Conservation (phyloP, 1,140 invertebrate species). For the Drosophila saltans region DNA sequence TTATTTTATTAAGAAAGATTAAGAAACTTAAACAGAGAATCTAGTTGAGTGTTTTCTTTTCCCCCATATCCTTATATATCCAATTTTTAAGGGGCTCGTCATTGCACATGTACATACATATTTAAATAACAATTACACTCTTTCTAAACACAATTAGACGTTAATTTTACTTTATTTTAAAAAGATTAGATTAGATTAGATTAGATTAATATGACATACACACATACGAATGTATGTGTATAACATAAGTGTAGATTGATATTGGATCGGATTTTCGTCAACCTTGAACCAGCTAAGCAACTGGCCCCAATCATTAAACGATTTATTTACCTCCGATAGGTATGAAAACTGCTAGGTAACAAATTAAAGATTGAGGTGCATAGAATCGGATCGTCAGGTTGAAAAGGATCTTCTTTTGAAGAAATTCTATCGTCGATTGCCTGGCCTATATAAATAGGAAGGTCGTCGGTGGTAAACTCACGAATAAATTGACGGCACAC, state of each 20-base stretch:
- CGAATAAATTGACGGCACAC: constrained; percentile 93
- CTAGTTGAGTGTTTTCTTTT: too few relatives aligned
- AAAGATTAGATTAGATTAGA: constrained; percentile 50
- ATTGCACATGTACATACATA: background rate
- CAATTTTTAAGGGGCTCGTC: background rate
- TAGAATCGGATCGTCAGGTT: constrained; percentile 83
- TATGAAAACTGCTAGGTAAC: constrained; percentile 85
- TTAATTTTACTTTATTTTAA: constrained; percentile 51
- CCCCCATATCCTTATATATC: too few relatives aligned
- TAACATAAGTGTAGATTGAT: constrained; percentile 34
- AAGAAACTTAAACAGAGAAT: too few relatives aligned
- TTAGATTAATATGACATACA: constrained; percentile 22
- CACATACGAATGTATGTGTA: too few relatives aligned
- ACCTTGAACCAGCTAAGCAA: constrained; percentile 34
- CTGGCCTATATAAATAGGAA: constrained; percentile 89
- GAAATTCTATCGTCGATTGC: constrained; percentile 85
- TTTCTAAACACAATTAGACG: background rate
- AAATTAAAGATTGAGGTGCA: constrained; percentile 86
- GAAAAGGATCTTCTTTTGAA: constrained; percentile 27
- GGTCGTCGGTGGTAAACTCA: constrained; percentile 88
- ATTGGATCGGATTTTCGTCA: constrained; percentile 20
- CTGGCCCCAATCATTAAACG: too few relatives aligned
- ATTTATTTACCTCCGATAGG: constrained; percentile 40
- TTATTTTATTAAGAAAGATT: too few relatives aligned
- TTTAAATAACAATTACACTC: background rate